A percentile compares a stretch with the other conserved stretches of the same genome.
phyloP scores from a whole-genome alignment of 1,140 invertebrate genomes.

The Drosophila oshimai region DNA sequence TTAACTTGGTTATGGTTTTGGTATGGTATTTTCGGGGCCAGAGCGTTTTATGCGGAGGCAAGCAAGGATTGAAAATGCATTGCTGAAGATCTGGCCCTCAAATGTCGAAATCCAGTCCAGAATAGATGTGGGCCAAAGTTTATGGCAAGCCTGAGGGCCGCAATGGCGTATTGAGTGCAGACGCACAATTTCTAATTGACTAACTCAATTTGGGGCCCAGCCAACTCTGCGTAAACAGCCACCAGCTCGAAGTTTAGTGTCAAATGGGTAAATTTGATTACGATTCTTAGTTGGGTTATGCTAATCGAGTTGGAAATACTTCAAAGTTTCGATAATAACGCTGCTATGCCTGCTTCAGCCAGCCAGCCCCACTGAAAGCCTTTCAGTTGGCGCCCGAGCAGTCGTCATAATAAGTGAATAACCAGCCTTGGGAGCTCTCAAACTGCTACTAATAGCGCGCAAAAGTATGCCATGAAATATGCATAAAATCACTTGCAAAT shows the following conservation, averaged over 20 bases:
- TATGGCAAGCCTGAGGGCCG: conserved; percentile 20
- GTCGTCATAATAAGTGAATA: conserved; percentile 30
- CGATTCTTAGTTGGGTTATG: conserved; percentile 73
- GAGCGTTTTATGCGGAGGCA: conserved; percentile 30
- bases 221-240: conserved; percentile 17
- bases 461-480: conserved; percentile 64
- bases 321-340: conserved; percentile 62
- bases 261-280: conserved; percentile 77
- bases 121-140: conserved; percentile 26
- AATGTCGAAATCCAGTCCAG: neutral
- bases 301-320: conserved; percentile 77
- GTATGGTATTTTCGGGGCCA: conserved; percentile 20
- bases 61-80: conserved; percentile 9
- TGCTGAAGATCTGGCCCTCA: neutral
- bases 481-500: conserved; percentile 63
- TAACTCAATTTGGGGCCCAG: conserved; percentile 63
- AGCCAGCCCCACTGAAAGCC: conserved; percentile 26
- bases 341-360: conserved; percentile 9
- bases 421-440: neutral
- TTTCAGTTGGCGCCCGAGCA: conserved; percentile 20
- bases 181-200: conserved; percentile 69
- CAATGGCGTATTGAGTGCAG: conserved; percentile 46
- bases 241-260: conserved; percentile 63
- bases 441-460: conserved; percentile 30
- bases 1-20: conserved; percentile 38